Evolutionary conservation across 64 coral and sea anemone genomes (phyloP), one percentile per base, ranked within the genome.

Genomic region (Montipora efflorescens): DNA sequence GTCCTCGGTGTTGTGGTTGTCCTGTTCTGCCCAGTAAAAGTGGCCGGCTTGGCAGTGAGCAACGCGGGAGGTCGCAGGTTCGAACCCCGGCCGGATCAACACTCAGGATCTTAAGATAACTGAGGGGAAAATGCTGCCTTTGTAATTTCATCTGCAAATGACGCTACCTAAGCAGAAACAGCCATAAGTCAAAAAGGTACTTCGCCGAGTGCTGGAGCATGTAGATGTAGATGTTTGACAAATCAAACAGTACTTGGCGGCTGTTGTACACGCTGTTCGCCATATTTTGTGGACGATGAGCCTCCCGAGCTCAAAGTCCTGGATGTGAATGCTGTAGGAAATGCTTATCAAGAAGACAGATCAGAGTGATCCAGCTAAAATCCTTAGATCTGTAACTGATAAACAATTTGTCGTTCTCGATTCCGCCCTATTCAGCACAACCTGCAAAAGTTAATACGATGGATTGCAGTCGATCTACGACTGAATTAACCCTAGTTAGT

Each of bases 381-480:
- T 88, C 85, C 19, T 88, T 88, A 36, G 79, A 81, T n/a, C 13
- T 81, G 79, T 81, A 61, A 18, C 79, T 81, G 79, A 81, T 81
- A 52, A 81, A 81, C 11, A 81, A 7, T 52, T 59, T 25, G 50
- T 81, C 23, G 75, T 47, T 77, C 11, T 57, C 5, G 53, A 57
- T 11, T 8, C 6, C 53, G 11, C 11, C 36, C 36, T 36, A 36
- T 36, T 36, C 36, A 36, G 36, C 36, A 36, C 36, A 36, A 36
- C 36, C 36, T 36, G 36, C 36, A 36, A 36, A 36, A 36, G 36
- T 36, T 36, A 36, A 36, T 36, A 36, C 36, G 36, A 36, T 36
- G 36, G 36, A 36, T 36, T 36, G 36, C 36, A 36, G 2, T 36
- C 0, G 36, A 36, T 36, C 36, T 36, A 36, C 36, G 36, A 36